These are phyloP conservation scores for Momotus momota DNA, from an alignment of 2,797 vertebrate species.

Conservation along the genomic window DNA sequence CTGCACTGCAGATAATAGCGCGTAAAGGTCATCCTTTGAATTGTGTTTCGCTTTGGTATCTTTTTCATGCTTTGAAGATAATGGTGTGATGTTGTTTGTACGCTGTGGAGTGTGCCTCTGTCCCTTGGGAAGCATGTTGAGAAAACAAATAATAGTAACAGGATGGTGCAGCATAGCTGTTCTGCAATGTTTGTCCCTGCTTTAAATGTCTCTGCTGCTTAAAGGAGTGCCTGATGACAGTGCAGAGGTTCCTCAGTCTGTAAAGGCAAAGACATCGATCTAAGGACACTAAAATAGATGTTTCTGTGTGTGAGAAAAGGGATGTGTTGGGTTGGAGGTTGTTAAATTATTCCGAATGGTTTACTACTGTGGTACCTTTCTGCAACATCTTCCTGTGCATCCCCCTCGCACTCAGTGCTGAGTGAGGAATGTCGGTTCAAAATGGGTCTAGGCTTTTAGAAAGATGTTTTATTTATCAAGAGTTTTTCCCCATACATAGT, in stretches of 20 bases:
- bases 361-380: background rate
- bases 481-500: background rate
- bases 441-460: background rate
- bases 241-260: background rate
- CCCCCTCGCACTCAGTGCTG: background rate
- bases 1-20: constrained; percentile 40
- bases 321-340: background rate
- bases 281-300: background rate
- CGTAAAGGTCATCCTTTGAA: constrained; percentile 52
- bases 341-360: constrained; percentile 7
- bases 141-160: constrained; percentile 60
- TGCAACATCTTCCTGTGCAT: background rate
- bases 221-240: background rate
- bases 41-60: constrained; percentile 35
- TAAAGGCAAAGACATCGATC: background rate
- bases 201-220: background rate
- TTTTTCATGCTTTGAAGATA: constrained; percentile 56
- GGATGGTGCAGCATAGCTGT: background rate
- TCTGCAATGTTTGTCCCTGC: background rate
- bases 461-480: background rate
- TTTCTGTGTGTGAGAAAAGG: background rate
- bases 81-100: constrained; percentile 40
- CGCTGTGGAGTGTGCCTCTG: constrained; percentile 27
- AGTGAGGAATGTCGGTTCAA: background rate
- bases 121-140: constrained; percentile 33